A percentile compares a stretch with the other conserved stretches of the same genome.
Evolutionary conservation across 2,888 invertebrate species (phyloP).

Genomic region (Ornithoptera priamus): DNA sequence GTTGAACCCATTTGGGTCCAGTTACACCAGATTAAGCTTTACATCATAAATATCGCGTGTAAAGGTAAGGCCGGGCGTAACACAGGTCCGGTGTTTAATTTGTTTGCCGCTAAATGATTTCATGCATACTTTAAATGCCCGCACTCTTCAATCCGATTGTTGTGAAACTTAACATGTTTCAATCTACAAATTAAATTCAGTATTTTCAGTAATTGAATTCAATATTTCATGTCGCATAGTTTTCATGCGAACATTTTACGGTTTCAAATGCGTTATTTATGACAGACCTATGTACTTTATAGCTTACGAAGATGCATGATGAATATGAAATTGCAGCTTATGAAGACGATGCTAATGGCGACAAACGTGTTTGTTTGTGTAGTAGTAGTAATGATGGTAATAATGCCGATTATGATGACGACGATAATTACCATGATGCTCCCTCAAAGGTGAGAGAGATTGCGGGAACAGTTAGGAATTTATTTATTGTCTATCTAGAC

Average conservation of each 20-base stretch:
- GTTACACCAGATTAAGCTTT: background rate
- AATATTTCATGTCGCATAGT: background rate
- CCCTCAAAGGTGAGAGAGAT: too few relatives aligned
- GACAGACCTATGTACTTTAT: too few relatives aligned
- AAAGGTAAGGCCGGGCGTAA: background rate
- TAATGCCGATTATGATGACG: too few relatives aligned
- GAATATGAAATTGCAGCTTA: background rate
- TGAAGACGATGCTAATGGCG: background rate
- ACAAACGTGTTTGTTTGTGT: too few relatives aligned
- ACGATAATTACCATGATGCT: too few relatives aligned
- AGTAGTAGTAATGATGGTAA: too few relatives aligned
- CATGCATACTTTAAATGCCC: slow-evolving; percentile 5
- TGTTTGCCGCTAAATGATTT: slow-evolving; percentile 10
- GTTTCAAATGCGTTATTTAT: background rate
- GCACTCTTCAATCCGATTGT: slow-evolving; percentile 1
- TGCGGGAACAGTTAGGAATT: too few relatives aligned
- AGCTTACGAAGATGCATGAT: too few relatives aligned
- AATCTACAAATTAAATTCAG: background rate
- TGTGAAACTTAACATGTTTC: background rate
- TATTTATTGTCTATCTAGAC: too few relatives aligned
- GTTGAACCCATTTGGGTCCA: background rate
- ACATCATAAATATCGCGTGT: slow-evolving; percentile 10
- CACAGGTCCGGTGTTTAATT: slow-evolving; percentile 4
- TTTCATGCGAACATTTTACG: background rate
- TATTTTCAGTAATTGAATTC: background rate